Percentiles rank a stretch among this genome's conserved stretches.
Evolutionary conservation across 2,888 invertebrate species (phyloP).

Genomic region (Dynastes tityus): DNA sequence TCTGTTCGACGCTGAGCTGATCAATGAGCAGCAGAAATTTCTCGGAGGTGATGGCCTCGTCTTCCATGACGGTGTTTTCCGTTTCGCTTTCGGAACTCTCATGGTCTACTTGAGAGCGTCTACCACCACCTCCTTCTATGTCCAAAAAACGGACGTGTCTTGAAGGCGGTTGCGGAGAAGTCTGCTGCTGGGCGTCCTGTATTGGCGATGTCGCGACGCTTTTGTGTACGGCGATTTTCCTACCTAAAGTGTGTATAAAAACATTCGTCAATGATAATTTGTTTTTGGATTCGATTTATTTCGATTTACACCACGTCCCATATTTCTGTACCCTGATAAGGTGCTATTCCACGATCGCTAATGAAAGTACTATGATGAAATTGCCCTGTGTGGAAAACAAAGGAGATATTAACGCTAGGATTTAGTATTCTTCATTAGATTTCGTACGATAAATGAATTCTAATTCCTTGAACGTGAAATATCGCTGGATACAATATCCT

Average conservation of each 20-base stretch:
- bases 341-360: no score
- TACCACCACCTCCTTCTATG: constrained; percentile 75
- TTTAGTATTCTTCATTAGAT: no score
- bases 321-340: no score
- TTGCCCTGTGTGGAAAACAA: no score
- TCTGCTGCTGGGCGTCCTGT: constrained; percentile 79
- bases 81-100: constrained; percentile 95
- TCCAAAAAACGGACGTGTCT: constrained; percentile 91
- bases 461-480: no score
- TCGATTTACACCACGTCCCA: no score
- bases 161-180: constrained; percentile 73
- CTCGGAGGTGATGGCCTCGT: constrained; percentile 90
- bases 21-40: constrained; percentile 95
- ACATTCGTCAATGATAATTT: not conserved
- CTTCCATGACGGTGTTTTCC: constrained; percentile 93
- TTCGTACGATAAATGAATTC: no score
- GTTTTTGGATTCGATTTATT: no score
- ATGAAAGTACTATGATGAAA: no score
- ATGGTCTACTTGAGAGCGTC: constrained; percentile 73
- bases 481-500: no score
- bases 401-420: no score
- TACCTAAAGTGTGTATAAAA: constrained; percentile 58
- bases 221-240: constrained; percentile 93
- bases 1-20: constrained; percentile 93
- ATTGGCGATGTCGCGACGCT: constrained; percentile 95